These are phyloP conservation scores for Crotalus adamanteus DNA, from an alignment of 2,797 vertebrate genomes.

Conservation along the genomic window DNA sequence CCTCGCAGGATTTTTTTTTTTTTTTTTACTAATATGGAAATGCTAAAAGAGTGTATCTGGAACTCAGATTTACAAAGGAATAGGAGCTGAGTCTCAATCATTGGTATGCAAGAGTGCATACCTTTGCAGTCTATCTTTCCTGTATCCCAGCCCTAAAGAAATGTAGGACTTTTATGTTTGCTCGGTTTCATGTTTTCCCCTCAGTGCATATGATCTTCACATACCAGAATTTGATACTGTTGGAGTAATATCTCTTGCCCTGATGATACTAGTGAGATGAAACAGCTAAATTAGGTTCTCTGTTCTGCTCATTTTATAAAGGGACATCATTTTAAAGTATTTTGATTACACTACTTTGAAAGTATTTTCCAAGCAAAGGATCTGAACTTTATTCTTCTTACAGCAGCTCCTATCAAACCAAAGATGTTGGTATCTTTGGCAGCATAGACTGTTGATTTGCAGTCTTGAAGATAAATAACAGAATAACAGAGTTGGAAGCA, in stretches of 20 bases:
- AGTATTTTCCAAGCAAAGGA: background rate
- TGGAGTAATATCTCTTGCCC: background rate
- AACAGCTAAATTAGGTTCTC: background rate
- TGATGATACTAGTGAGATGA: background rate
- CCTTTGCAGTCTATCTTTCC: background rate
- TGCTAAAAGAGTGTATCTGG: background rate
- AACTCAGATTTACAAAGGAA: background rate
- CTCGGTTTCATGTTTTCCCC: background rate
- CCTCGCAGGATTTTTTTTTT: background rate
- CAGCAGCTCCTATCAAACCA: background rate
- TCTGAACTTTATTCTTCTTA: background rate
- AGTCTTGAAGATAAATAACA: background rate
- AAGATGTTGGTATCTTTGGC: background rate
- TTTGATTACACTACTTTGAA: background rate
- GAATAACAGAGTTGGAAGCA: background rate
- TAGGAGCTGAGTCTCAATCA: background rate
- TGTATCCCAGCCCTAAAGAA: background rate
- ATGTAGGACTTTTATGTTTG: background rate
- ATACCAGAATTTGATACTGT: background rate
- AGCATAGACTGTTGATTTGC: background rate
- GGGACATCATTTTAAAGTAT: background rate
- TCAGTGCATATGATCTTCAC: background rate
- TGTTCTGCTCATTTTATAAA: background rate
- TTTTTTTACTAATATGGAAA: background rate
- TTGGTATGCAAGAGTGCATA: background rate